Conservation (phyloP, 2,113 vertebrate genomes). For the Bombycilla garrulus region DNA sequence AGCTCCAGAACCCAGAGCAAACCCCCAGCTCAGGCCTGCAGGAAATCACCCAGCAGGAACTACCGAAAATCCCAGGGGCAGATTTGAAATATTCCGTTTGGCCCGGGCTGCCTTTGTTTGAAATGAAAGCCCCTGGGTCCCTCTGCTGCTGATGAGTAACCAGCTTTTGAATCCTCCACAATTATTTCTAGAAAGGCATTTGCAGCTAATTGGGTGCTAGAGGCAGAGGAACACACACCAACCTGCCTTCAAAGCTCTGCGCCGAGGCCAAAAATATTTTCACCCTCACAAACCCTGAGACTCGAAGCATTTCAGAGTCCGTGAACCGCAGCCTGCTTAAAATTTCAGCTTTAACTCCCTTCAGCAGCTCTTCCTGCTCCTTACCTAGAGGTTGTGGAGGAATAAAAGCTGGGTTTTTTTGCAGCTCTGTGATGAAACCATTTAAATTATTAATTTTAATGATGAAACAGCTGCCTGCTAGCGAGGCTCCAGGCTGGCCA, state of each 20-base stretch:
- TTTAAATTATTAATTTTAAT: neutral
- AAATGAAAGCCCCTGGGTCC: neutral
- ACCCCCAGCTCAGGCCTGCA: neutral
- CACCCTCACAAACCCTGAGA: neutral
- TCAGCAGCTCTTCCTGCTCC: neutral
- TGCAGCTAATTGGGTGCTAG: neutral
- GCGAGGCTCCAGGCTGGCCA: neutral
- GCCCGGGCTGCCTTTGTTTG: neutral
- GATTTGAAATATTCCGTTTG: neutral
- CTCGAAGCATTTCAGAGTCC: neutral
- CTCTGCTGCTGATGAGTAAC: neutral
- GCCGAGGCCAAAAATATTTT: neutral
- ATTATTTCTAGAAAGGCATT: neutral
- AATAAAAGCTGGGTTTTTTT: rapidly evolving
- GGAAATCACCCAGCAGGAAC: neutral
- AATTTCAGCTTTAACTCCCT: neutral
- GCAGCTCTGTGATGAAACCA: neutral
- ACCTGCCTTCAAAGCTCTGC: neutral
- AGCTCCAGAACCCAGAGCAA: neutral
- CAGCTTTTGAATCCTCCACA: neutral
- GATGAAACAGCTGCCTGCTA: neutral
- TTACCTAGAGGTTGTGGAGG: neutral
- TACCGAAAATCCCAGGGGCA: neutral
- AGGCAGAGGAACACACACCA: neutral
- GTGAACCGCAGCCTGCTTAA: neutral